Conservation (phyloP, 2,888 invertebrate genomes). For the Endomychus coccineus region DNA sequence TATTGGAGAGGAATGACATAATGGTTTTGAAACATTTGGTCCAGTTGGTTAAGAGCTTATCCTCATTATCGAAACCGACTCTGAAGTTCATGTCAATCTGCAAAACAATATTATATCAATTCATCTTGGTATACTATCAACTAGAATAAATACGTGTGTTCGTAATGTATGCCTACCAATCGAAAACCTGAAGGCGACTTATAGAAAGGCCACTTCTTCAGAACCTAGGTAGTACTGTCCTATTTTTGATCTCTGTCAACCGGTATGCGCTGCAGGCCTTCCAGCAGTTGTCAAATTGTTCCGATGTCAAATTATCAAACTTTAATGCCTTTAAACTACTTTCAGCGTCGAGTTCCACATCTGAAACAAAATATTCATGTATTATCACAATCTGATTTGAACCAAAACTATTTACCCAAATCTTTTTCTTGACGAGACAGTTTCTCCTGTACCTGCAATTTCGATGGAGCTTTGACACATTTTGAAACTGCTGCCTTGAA, state of each 20-base stretch:
- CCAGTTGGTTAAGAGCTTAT: not conserved
- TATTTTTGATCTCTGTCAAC: not conserved
- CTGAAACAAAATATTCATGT: too few species aligned
- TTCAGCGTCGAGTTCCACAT: not conserved
- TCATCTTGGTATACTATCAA: too few species aligned
- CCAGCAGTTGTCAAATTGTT: constrained; percentile 2
- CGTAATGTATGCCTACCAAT: constrained; percentile 1
- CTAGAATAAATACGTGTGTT: too few species aligned
- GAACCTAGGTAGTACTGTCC: not conserved
- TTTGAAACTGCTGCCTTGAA: too few species aligned
- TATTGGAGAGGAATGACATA: not conserved
- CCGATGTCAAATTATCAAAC: constrained; percentile 1
- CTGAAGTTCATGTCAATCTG: constrained; percentile 1
- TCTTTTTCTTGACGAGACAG: too few species aligned
- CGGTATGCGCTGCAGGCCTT: not conserved
- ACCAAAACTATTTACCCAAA: too few species aligned
- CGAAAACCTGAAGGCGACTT: not conserved
- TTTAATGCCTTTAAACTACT: not conserved
- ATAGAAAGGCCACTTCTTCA: constrained; percentile 1
- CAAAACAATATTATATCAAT: not conserved
- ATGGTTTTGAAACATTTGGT: not conserved
- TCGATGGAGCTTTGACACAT: too few species aligned
- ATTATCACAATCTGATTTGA: too few species aligned
- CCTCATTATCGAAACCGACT: not conserved
- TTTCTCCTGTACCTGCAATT: too few species aligned